A percentile compares a stretch with the other conserved stretches of the same genome.
phyloP scores from a whole-genome alignment of 2,888 invertebrate species.

The Epinotia demarniana region DNA sequence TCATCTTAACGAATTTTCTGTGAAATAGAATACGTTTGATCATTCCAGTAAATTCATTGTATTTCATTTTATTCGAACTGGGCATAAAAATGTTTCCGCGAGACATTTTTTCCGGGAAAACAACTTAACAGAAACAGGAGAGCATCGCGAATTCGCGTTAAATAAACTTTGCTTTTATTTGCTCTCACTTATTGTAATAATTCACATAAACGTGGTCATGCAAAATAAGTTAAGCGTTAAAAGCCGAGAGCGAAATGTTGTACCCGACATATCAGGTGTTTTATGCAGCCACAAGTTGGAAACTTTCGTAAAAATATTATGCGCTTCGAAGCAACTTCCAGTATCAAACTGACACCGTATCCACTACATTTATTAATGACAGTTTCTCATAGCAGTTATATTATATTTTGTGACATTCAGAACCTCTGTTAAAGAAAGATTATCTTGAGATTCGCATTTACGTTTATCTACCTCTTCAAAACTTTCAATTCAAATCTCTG shows the following conservation, averaged over 20 bases:
- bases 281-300: neutral
- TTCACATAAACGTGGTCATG: slow-evolving; percentile 6
- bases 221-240: slow-evolving; percentile 29
- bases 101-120: neutral
- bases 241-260: slow-evolving; percentile 7
- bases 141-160: slow-evolving; percentile 1
- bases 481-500: too few species aligned
- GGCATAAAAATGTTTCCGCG: too few species aligned
- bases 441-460: too few species aligned
- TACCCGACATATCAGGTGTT: slow-evolving; percentile 12
- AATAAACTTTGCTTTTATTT: slow-evolving; percentile 18
- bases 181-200: slow-evolving; percentile 27
- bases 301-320: neutral
- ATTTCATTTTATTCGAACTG: too few species aligned
- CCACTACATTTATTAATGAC: too few species aligned
- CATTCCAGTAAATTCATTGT: too few species aligned
- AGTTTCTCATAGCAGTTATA: too few species aligned
- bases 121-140: neutral
- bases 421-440: too few species aligned
- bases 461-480: too few species aligned
- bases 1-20: too few species aligned
- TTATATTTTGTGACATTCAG: too few species aligned
- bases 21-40: too few species aligned
- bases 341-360: neutral
- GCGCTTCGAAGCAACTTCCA: neutral